Evolutionary conservation across 2,113 vertebrate genomes (phyloP).

Genomic region (Tragulus kanchil): DNA sequence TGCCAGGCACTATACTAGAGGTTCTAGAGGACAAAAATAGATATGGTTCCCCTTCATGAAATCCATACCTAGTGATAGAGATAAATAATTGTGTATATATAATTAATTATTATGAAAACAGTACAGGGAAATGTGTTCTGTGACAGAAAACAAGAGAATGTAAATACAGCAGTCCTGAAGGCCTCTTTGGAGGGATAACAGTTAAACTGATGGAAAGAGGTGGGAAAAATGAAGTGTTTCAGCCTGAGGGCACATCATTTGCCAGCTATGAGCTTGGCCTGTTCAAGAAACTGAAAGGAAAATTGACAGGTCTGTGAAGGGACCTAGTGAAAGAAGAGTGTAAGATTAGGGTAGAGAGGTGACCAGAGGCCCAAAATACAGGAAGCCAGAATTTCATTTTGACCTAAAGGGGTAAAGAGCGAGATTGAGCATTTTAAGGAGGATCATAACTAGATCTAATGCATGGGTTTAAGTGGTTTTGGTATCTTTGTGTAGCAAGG

Average conservation of each 20-base stretch:
- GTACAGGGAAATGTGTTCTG: not conserved
- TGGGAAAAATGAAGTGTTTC: not conserved
- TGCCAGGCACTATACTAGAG: not conserved
- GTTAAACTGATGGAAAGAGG: not conserved
- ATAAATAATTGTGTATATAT: not conserved
- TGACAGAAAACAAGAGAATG: not conserved
- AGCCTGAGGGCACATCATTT: not conserved
- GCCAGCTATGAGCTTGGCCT: not conserved
- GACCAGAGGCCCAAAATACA: not conserved
- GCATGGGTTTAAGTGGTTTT: not conserved
- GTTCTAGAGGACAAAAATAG: not conserved
- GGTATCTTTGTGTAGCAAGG: not conserved
- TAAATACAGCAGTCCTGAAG: not conserved
- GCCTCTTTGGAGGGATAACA: not conserved
- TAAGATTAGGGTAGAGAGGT: not conserved
- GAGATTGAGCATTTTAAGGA: conserved; percentile 7
- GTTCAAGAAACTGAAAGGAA: not conserved
- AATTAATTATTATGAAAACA: not conserved
- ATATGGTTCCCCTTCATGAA: not conserved
- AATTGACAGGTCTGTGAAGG: not conserved
- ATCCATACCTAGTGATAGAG: not conserved
- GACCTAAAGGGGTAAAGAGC: not conserved
- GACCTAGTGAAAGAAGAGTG: not conserved
- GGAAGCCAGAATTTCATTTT: not conserved
- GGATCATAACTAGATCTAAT: not conserved